Evolutionary conservation across 2,797 vertebrate genomes (phyloP).

Genomic region (Otolemur crassicaudatus): DNA sequence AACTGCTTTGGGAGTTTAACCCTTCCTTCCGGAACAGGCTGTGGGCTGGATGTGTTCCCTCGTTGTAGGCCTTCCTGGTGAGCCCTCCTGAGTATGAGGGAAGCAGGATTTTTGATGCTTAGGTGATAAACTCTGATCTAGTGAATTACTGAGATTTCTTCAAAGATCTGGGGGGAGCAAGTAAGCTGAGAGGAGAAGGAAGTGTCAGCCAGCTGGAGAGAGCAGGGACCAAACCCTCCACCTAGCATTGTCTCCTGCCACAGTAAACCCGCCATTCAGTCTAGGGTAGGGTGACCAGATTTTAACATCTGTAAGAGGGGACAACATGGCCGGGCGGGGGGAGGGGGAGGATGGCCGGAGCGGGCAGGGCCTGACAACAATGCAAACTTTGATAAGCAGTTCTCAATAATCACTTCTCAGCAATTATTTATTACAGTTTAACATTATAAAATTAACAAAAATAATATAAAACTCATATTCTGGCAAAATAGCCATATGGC

Average conservation of each 20-base stretch:
- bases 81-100: not conserved
- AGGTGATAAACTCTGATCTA: not conserved
- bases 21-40: not conserved
- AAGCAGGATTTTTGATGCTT: not conserved
- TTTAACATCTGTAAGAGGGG: no score
- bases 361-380: no score
- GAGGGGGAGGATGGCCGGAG: no score
- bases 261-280: not conserved
- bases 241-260: accelerated
- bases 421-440: no score
- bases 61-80: not conserved
- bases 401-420: no score
- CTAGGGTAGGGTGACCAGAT: not conserved
- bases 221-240: not conserved
- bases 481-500: no score
- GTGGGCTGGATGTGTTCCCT: no score
- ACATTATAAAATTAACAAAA: no score
- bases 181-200: not conserved
- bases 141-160: not conserved
- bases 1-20: slow-evolving; percentile 12
- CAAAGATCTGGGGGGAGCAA: not conserved
- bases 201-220: accelerated
- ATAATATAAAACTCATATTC: no score
- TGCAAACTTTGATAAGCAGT: no score
- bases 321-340: no score